Conservation (phyloP, 2,113 vertebrate genomes). For the Dicaeum eximium region DNA sequence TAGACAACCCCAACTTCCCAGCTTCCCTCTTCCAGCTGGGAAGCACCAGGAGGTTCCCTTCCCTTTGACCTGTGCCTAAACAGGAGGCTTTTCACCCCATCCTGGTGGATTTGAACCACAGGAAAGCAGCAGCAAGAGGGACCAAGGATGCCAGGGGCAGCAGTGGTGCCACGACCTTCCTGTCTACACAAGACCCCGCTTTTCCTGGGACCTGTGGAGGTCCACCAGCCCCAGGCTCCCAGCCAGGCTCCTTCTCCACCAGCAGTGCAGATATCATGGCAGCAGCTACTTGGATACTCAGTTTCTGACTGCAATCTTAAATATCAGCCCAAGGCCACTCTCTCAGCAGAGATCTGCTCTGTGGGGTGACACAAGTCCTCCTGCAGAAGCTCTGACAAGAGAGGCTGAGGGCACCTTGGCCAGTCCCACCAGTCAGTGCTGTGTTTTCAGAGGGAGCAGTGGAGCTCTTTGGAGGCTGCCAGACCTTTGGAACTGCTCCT, state of each 20-base stretch:
- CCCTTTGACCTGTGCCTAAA: neutral
- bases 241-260: neutral
- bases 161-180: neutral
- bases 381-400: neutral
- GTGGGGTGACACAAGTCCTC: neutral
- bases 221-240: neutral
- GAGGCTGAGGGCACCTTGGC: neutral
- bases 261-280: neutral
- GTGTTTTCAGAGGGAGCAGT: neutral
- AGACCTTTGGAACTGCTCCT: neutral
- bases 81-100: neutral
- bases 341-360: neutral
- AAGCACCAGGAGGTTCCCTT: neutral
- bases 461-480: neutral
- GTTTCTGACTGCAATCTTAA: neutral
- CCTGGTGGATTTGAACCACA: neutral
- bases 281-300: fast-evolving
- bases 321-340: neutral
- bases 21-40: neutral
- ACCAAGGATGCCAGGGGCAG: neutral
- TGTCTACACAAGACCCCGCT: neutral
- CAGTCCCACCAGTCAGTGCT: neutral
- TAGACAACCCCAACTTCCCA: neutral
- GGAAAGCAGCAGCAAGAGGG: neutral
- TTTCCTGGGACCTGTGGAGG: neutral